Conservation (phyloP, 30 jellyfish, hydroid and myxozoan species). For the Aurelia coerulea region DNA sequence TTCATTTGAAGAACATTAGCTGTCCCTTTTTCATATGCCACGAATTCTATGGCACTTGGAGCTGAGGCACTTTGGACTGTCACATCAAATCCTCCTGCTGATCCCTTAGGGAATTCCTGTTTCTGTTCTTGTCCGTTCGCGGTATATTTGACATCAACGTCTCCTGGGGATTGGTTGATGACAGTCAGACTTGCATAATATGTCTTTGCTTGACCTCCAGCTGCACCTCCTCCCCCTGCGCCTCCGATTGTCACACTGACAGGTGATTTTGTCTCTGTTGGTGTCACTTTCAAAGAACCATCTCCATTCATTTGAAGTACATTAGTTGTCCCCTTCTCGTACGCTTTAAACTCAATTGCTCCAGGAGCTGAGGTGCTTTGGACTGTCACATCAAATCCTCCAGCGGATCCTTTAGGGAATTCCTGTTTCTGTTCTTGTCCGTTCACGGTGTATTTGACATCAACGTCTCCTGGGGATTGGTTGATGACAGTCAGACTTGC, state of each 20-base stretch:
- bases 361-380: constrained; percentile 22
- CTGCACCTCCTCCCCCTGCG: not conserved
- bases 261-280: constrained; percentile 39
- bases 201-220: constrained; percentile 29
- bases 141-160: constrained; percentile 58
- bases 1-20: constrained; percentile 55
- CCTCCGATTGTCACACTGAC: constrained; percentile 38
- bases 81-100: constrained; percentile 68
- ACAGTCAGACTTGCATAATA: constrained; percentile 77
- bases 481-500: constrained; percentile 29
- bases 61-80: constrained; percentile 52
- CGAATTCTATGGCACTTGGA: constrained; percentile 78
- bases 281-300: constrained; percentile 14
- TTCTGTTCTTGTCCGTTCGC: constrained; percentile 58
- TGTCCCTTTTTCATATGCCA: constrained; percentile 81
- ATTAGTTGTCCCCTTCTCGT: constrained; percentile 35
- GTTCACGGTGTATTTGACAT: constrained; percentile 15
- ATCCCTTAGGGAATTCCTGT: constrained; percentile 69
- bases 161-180: constrained; percentile 76
- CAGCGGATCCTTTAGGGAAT: constrained; percentile 31
- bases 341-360: constrained; percentile 29
- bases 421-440: constrained; percentile 46
- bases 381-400: constrained; percentile 28
- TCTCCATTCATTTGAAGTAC: constrained; percentile 41
- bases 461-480: constrained; percentile 27